A percentile compares a stretch with the other conserved stretches of the same genome.
Evolutionary conservation across 2,888 invertebrate species (phyloP).

Genomic region (Mantis religiosa): DNA sequence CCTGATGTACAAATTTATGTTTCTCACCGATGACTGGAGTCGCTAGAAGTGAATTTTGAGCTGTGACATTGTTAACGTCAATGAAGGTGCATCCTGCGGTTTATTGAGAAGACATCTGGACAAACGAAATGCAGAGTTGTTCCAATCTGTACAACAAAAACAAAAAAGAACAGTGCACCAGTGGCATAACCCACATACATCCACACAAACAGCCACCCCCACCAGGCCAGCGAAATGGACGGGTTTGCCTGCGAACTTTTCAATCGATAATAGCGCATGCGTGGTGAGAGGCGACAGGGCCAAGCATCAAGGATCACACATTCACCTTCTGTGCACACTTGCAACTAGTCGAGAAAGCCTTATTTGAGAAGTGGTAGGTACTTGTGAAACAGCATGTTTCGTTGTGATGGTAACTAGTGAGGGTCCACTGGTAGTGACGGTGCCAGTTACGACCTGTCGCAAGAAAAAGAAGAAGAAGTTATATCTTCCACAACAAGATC

Average conservation of each 20-base stretch:
- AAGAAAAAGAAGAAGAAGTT: background rate
- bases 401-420: background rate
- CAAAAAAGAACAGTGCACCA: background rate
- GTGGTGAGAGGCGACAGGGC: slow-evolving; percentile 19
- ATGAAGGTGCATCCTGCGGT: background rate
- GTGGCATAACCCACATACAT: background rate
- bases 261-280: slow-evolving; percentile 40
- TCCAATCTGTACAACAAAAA: background rate
- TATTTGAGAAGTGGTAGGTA: background rate
- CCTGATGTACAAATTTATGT: no score
- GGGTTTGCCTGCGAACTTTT: slow-evolving; percentile 17
- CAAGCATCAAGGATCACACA: background rate
- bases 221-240: slow-evolving; percentile 7
- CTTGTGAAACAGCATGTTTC: background rate
- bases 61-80: no score
- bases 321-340: background rate
- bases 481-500: background rate
- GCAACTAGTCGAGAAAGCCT: background rate
- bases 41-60: no score
- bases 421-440: background rate
- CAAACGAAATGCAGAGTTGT: background rate
- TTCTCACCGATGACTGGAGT: no score
- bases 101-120: background rate
- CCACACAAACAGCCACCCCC: slow-evolving; percentile 9
- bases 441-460: background rate